Percentiles rank a stretch among this genome's conserved stretches.
These are phyloP conservation scores for Mesoligia furuncula DNA, from an alignment of 2,888 invertebrate species.

Conservation along the genomic window DNA sequence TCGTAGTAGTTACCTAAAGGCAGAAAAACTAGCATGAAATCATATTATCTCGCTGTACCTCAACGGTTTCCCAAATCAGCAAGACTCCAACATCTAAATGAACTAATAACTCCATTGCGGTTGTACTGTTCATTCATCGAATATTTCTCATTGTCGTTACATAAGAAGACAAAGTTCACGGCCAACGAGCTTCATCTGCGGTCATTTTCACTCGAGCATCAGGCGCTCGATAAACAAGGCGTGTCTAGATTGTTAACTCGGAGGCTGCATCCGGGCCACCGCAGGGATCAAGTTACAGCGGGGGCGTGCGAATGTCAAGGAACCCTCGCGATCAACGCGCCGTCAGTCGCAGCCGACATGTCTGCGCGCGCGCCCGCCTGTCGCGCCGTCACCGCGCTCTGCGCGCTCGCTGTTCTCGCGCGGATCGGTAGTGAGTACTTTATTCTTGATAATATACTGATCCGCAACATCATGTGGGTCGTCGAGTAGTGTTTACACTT, in stretches of 20 bases:
- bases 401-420: conserved; percentile 66
- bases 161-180: conserved; percentile 86
- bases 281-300: conserved; percentile 83
- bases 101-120: conserved; percentile 54
- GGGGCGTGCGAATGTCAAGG: conserved; percentile 89
- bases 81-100: conserved; percentile 43
- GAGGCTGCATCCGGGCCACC: conserved; percentile 89
- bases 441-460: conserved; percentile 12
- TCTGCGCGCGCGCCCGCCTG: conserved; percentile 82
- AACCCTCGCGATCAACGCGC: conserved; percentile 78
- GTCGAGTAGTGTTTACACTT: not conserved
- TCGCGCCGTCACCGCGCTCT: conserved; percentile 57
- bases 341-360: conserved; percentile 85
- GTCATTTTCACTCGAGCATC: conserved; percentile 80
- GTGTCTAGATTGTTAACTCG: conserved; percentile 86
- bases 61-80: conserved; percentile 14
- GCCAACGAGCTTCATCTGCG: conserved; percentile 76
- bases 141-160: conserved; percentile 77
- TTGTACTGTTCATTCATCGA: conserved; percentile 73
- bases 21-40: not conserved
- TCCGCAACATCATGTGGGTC: not conserved
- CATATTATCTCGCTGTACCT: conserved; percentile 10
- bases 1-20: not conserved
- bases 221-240: conserved; percentile 80
- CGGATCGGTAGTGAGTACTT: conserved; percentile 78